These are phyloP conservation scores for Cancer borealis DNA, from an alignment of 2,888 invertebrate species.

Conservation along the genomic window DNA sequence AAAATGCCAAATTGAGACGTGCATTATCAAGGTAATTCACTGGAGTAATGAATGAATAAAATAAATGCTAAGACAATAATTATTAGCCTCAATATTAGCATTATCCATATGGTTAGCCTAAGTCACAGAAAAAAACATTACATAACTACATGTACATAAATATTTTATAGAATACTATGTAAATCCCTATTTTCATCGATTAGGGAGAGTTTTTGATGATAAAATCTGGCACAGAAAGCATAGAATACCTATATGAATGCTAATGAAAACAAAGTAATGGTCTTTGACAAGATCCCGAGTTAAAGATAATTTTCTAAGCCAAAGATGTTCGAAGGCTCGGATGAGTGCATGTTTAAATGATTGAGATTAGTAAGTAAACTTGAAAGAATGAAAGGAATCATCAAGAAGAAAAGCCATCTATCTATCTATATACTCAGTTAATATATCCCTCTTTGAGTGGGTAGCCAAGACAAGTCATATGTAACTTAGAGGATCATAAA, in stretches of 20 bases:
- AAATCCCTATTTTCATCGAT: not conserved
- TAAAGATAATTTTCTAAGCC: not conserved
- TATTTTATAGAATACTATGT: not conserved
- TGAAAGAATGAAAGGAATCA: not conserved
- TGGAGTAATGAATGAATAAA: not conserved
- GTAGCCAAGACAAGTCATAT: not conserved
- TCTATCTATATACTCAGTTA: no score
- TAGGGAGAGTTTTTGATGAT: not conserved
- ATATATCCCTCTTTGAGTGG: not conserved
- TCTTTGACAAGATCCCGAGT: not conserved
- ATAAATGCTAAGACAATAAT: not conserved
- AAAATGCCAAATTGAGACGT: not conserved
- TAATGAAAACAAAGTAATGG: not conserved
- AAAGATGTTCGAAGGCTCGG: not conserved
- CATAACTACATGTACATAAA: not conserved
- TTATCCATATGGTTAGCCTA: not conserved
- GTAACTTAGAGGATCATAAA: not conserved
- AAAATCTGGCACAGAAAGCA: not conserved
- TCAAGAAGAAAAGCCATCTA: no score
- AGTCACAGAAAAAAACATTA: not conserved
- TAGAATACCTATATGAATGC: not conserved
- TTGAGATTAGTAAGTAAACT: not conserved
- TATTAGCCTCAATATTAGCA: conserved; percentile 17
- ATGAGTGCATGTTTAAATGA: not conserved
- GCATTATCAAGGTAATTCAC: not conserved